Base-by-base conservation (phyloP, 2,113 vertebrate species). In the Gadus chalcogrammus region DNA sequence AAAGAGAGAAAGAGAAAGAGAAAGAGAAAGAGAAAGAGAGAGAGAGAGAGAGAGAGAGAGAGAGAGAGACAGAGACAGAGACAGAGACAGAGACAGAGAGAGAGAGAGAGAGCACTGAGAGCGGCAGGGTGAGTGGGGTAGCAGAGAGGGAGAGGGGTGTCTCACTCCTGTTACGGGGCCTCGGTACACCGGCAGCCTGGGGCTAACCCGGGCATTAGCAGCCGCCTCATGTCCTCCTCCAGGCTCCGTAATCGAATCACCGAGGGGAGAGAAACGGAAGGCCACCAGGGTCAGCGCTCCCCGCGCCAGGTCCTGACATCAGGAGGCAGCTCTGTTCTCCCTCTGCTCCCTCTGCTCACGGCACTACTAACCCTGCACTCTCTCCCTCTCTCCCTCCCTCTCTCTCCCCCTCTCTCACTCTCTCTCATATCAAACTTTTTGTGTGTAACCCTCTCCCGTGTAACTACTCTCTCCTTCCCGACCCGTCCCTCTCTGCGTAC, bases 101-200 rank as follows among this genome's bases (percentile, higher is more conserved):
- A 56, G 38, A 3, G 2, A 12, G 38, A 12, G 38, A 3, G 28
- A 31, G 38, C n/a, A n/a, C n/a, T n/a, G n/a, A n/a, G 38, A 3
- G 12, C 7, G 59, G 59, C 9, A 61, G 59, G 8, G 17, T 20
- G n/a, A 61, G 13, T 4, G 56, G 59, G 55, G 64, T 31, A 31
- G 31, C 64, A 28, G 76, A 75, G 76, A 78, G 72, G 53, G 48
- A 20, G 70, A 72, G 72, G 31, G 73, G 8, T 0, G 16, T 17
- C 58, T n/a, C n/a, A n/a, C n/a, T n/a, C n/a, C n/a, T 55, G 68
- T 62, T 77, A 0, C 65, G 69, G 78, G 77, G 77, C 61, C 78
- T 66, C 66, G 79, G 73, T 77, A 74, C 79, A 75, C 81, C 59
- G 80, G 74, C 76, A 77, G 75, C 68, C n/a, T 75, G 42, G 42